phyloP scores from a whole-genome alignment of 2,888 invertebrate species.

The Callosobruchus maculatus region DNA sequence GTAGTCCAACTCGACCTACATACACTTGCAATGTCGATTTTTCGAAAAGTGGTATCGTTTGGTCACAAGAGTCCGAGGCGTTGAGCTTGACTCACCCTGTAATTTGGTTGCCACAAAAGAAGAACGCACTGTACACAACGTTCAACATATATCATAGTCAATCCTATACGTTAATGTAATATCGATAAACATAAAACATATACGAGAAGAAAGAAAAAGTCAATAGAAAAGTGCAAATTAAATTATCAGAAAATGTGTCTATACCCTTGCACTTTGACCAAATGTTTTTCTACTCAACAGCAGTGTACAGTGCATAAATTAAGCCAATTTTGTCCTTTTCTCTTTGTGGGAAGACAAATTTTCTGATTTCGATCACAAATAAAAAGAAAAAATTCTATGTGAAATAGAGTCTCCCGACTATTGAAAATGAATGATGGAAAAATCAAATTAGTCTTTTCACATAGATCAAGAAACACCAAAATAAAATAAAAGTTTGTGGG shows the following conservation, averaged over 20 bases:
- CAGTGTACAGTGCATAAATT: constrained; percentile 58
- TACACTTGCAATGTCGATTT: no score
- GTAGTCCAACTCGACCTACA: no score
- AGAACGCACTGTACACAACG: background rate
- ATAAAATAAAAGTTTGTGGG: background rate
- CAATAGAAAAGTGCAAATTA: constrained; percentile 7
- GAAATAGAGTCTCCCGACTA: constrained; percentile 11
- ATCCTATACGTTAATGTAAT: constrained; percentile 9
- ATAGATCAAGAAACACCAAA: constrained; percentile 62
- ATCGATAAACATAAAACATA: constrained; percentile 24
- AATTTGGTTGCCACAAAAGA: background rate
- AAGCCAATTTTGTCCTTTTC: constrained; percentile 54
- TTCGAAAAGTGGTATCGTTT: no score
- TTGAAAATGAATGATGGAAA: constrained; percentile 4
- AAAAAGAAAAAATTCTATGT: background rate
- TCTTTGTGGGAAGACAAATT: constrained; percentile 79
- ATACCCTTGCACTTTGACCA: constrained; percentile 48
- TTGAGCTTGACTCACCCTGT: no score
- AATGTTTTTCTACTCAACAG: constrained; percentile 42
- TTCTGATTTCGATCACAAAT: constrained; percentile 59
- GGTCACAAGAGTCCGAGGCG: no score
- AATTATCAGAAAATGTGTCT: constrained; percentile 69
- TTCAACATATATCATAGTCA: constrained; percentile 19
- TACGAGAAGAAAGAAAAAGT: constrained; percentile 12
- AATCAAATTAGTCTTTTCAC: constrained; percentile 64